Base-by-base conservation (phyloP, 2,797 vertebrate genomes). In the Macrochelys suwanniensis region DNA sequence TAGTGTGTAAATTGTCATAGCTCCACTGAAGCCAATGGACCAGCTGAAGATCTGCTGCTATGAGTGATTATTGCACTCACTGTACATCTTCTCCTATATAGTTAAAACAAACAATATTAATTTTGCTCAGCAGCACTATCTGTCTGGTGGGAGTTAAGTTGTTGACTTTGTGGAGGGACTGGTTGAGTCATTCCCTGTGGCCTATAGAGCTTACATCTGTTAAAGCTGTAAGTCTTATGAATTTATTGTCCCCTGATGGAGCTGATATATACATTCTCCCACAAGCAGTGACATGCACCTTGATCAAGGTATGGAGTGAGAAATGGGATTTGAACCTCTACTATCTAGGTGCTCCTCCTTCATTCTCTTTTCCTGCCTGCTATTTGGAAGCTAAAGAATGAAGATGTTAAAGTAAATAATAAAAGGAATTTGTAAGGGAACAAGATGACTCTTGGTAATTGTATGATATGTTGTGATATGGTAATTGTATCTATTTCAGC, bases 401-500 rank as follows among this genome's bases (percentile, higher is more conserved):
- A 90, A 94, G 2, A 68, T 90, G 84, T 96, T 94, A 95, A 96
- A 83, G 45, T 9, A 76, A 50, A 89, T 91, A 31, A 19, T 89
- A 83, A 88, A 93, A 86, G 11, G 13, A 93, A 8, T 17, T 86
- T 86, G n/a, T 84, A 92, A 85, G 71, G 79, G 88, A 91, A 90
- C 26, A 76, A 92, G 54, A 94, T 85, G 13, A 82, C 53, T 87
- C 68, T 91, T 50, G 12, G 49, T 50, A 50, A 50, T 50, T 50
- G 49, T 50, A 50, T 50, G 12, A 13, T 50, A 50, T 50, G 49
- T 50, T 50, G 12, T 92, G 92, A 97, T 95, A 96, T 96, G 87
- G 93, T 21, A 95, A 90, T 94, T 13, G 0, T 94, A 94, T 87
- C 90, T 96, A 80, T 96, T 96, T 96, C 96, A 96, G 93, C 94